phyloP scores from a whole-genome alignment of 1,140 invertebrate genomes.

The Myzus persicae region DNA sequence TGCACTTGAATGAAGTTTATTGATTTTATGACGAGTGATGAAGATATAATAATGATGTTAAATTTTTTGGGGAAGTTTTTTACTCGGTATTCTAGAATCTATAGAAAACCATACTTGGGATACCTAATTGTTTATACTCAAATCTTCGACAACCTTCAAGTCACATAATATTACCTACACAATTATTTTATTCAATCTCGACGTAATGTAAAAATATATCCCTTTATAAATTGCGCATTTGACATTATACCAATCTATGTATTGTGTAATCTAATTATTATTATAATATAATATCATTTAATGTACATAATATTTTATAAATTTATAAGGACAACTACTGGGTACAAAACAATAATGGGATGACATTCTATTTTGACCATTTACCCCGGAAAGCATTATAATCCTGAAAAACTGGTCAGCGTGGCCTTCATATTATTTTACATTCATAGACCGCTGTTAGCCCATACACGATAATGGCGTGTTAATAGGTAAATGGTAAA shows the following conservation, averaged over 20 bases:
- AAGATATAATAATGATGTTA: background rate
- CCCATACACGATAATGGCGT: background rate
- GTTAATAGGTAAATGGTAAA: background rate
- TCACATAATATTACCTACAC: background rate
- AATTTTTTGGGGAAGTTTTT: background rate
- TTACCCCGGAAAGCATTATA: constrained; percentile 52
- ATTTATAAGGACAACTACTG: background rate
- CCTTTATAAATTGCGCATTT: background rate
- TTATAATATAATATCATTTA: background rate
- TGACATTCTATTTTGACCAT: constrained; percentile 16
- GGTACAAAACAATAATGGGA: background rate
- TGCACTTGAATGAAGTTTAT: background rate
- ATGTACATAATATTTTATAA: background rate
- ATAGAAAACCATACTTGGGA: background rate
- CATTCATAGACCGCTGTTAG: background rate
- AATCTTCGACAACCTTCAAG: background rate
- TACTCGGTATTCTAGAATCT: background rate
- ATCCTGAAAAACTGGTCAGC: constrained; percentile 30
- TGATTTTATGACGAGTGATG: background rate
- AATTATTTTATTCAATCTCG: background rate
- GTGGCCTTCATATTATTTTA: constrained; percentile 39
- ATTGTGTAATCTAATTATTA: background rate
- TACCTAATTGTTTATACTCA: background rate
- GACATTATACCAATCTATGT: background rate
- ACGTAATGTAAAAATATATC: background rate